phyloP scores from a whole-genome alignment of 2,888 invertebrate genomes.

The Machimus rusticus region DNA sequence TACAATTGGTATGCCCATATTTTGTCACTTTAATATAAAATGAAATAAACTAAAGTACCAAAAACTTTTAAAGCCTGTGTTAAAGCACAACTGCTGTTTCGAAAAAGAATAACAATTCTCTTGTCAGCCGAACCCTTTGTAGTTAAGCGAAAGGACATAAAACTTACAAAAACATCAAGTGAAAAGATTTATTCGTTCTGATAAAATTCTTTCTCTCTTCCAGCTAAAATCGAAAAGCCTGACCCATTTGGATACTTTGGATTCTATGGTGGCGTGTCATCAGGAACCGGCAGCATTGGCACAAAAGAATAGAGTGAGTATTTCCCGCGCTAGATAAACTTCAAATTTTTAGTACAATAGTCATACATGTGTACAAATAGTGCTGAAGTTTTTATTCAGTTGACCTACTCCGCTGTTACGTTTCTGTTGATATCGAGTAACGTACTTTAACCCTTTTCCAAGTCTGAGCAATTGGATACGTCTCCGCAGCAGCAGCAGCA shows the following conservation, averaged over 20 bases:
- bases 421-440: not conserved
- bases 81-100: not conserved
- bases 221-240: slow-evolving; percentile 78
- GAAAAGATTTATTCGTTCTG: not conserved
- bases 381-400: not conserved
- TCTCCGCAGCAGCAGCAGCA: slow-evolving; percentile 28
- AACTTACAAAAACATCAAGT: not conserved
- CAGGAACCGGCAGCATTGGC: slow-evolving; percentile 48
- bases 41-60: not conserved
- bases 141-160: not conserved
- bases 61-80: not conserved
- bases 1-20: not conserved
- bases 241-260: slow-evolving; percentile 75
- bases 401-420: not conserved
- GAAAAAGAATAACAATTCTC: not conserved
- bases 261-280: slow-evolving; percentile 63
- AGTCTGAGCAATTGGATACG: slow-evolving; percentile 52
- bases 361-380: not conserved
- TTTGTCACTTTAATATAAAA: not conserved
- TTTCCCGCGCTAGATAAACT: not conserved
- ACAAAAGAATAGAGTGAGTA: slow-evolving; percentile 51
- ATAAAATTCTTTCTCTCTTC: slow-evolving; percentile 51
- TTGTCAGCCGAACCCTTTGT: not conserved
- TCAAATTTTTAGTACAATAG: not conserved
- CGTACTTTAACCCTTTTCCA: slow-evolving; percentile 43